Evolutionary conservation across 2,888 invertebrate species (phyloP), one percentile per base, ranked within the genome.

Genomic region (Stenolophus ochropezus): DNA sequence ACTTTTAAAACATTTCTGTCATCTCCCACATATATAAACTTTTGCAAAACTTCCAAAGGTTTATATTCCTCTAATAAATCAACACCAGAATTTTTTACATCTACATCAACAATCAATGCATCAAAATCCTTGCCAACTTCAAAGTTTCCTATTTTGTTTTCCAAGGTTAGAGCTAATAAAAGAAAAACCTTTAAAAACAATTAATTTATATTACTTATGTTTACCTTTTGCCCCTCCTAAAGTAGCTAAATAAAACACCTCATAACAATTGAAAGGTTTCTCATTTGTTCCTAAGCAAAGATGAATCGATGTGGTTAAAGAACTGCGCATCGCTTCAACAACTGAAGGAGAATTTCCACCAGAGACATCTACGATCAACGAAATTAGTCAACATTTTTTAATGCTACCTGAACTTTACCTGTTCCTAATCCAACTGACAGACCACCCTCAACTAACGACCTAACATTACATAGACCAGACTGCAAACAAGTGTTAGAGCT

Each of bases 361-460:
- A 0, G 97, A 91, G 5, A 97, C 93, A 90, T 97, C 97, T 96
- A 53, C 6, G 8, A 8, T 11, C 8, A 42, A 6, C 33, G 11
- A 81, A 76, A 20, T 53, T 1, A 81, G n/a, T 51, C n/a, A n/a
- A n/a, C n/a, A n/a, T n/a, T 23, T 56, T 6, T n/a, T 20, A 18
- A 42, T 77, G 23, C 16, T 5, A 16, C 14, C 18, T 42, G 33
- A 42, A 6, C 0, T 21, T 56, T 90, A 96, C 96, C 96, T 87
- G 97, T 96, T 84, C 97, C 97, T 56, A 97, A 90, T 4, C 97
- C 97, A 79, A 97, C 93, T 86, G 92, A 94, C 20, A 97, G 88
- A 1, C 93, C 93, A 61, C 90, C 90, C 8, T 91, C 87, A 47
- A 93, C 88, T 8, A 96, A 89, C 77, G 92, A 92, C 82, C 92